A percentile compares a stretch with the other conserved stretches of the same genome.
phyloP scores from a whole-genome alignment of 2,113 vertebrate species.

The Camelus bactrianus region DNA sequence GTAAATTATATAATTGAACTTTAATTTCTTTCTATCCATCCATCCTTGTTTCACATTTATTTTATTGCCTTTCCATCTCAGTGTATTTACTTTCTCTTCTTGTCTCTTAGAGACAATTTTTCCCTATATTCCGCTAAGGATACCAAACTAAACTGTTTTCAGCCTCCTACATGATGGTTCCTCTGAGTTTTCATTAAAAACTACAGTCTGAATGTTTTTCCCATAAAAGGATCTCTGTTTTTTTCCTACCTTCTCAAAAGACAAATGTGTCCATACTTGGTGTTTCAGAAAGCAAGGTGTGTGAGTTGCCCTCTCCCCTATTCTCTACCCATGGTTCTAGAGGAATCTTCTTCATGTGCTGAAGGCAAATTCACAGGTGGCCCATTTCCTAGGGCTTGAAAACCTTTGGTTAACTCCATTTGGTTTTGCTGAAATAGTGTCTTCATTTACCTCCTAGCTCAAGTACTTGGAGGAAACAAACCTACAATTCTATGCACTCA shows the following conservation, averaged over 20 bases:
- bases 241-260: not conserved
- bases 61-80: not conserved
- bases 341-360: not conserved
- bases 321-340: not conserved
- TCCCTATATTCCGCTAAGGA: not conserved
- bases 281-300: not conserved
- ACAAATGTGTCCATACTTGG: not conserved
- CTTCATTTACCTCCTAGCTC: not conserved
- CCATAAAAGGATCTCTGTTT: not conserved
- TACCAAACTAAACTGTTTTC: not conserved
- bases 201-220: not conserved
- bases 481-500: not conserved
- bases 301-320: not conserved
- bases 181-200: not conserved
- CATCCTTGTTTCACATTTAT: not conserved
- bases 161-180: not conserved
- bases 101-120: not conserved
- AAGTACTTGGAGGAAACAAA: not conserved
- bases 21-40: not conserved
- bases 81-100: not conserved
- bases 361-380: not conserved
- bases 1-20: not conserved
- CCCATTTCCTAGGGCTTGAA: not conserved
- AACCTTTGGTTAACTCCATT: not conserved
- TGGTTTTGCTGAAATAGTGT: not conserved